phyloP scores from a whole-genome alignment of 53 echinoderm and acorn worm genomes.

The Patiria pectinifera region DNA sequence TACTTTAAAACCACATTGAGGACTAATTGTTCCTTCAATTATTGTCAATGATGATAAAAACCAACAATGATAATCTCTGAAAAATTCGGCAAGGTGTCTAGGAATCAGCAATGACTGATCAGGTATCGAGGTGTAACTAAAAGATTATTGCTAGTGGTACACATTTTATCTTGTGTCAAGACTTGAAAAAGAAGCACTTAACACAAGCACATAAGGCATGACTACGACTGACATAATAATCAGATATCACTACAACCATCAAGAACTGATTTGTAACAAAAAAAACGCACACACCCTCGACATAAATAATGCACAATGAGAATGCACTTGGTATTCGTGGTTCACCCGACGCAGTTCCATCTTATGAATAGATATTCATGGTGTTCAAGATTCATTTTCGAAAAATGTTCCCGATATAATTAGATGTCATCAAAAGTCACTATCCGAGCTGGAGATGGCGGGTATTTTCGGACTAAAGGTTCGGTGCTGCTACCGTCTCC shows the following conservation, averaged over 20 bases:
- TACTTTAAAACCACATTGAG: too few relatives aligned
- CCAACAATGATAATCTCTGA: too few relatives aligned
- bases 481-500: conserved; percentile 37
- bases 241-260: background rate
- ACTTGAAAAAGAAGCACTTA: background rate
- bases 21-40: too few relatives aligned
- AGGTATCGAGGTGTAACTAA: too few relatives aligned
- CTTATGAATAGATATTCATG: background rate
- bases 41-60: too few relatives aligned
- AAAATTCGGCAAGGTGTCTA: too few relatives aligned
- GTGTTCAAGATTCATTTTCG: background rate
- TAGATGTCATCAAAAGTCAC: conserved; percentile 58
- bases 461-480: conserved; percentile 32
- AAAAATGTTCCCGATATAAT: background rate
- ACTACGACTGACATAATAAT: too few relatives aligned
- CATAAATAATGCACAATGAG: background rate
- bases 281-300: conserved; percentile 16
- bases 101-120: too few relatives aligned
- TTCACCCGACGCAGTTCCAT: too few relatives aligned
- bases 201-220: background rate
- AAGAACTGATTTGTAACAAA: background rate
- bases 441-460: conserved; percentile 43
- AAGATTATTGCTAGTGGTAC: background rate
- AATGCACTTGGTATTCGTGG: conserved; percentile 44
- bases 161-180: background rate